phyloP scores from a whole-genome alignment of 2,888 invertebrate genomes.

The Phrixothrix hirtus region DNA sequence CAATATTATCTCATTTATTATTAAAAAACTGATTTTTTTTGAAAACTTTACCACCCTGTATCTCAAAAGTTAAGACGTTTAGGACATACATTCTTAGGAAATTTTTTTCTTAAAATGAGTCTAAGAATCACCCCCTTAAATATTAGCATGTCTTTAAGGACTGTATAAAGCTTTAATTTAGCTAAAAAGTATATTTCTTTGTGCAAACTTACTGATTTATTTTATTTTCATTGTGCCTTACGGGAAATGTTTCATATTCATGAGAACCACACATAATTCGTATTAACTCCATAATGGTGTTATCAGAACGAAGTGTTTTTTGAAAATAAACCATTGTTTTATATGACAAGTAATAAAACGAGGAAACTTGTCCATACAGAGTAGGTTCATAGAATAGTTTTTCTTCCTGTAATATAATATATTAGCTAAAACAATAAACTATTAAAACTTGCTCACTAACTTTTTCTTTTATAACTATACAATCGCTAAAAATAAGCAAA shows the following conservation, averaged over 20 bases:
- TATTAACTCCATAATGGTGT: constrained; percentile 73
- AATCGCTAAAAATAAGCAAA: constrained; percentile 74
- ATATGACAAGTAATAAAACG: constrained; percentile 95
- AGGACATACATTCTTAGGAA: no score
- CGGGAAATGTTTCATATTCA: constrained; percentile 92
- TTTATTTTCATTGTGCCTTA: constrained; percentile 95
- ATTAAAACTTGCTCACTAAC: no score
- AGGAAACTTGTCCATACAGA: constrained; percentile 90
- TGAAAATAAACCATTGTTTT: constrained; percentile 86
- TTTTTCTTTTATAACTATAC: constrained; percentile 67
- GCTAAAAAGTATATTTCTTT: no score
- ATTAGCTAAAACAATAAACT: no score
- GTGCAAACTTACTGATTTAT: constrained; percentile 74
- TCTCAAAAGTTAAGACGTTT: no score
- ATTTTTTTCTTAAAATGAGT: no score
- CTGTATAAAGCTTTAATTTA: no score
- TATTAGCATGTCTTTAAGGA: no score
- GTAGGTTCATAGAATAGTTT: constrained; percentile 64
- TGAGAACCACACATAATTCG: constrained; percentile 79
- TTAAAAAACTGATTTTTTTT: no score
- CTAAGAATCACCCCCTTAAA: no score
- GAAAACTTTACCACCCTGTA: no score
- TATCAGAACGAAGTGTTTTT: constrained; percentile 65
- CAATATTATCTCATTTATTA: no score
- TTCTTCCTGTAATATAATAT: constrained; percentile 62